Percentiles rank a stretch among this genome's conserved stretches.
Evolutionary conservation across 2,113 vertebrate species (phyloP).

Genomic region (Eptesicus fuscus): DNA sequence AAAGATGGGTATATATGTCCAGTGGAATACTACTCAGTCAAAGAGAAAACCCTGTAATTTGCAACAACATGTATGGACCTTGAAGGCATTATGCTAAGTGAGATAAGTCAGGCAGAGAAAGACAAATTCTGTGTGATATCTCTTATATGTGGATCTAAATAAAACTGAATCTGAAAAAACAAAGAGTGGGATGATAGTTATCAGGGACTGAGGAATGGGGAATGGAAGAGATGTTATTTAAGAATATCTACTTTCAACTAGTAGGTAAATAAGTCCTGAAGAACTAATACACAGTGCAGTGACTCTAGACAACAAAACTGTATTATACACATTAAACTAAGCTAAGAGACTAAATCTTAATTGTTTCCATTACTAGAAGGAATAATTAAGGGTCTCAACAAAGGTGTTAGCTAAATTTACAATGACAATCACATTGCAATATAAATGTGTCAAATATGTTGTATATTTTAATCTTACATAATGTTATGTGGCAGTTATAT

Average conservation of each 20-base stretch:
- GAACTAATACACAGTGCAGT: background rate
- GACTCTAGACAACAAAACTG: background rate
- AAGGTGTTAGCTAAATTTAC: background rate
- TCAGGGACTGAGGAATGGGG: too few species aligned
- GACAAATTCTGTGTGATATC: background rate
- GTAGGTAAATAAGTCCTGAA: background rate
- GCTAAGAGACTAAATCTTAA: background rate
- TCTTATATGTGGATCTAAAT: background rate
- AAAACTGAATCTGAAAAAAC: background rate
- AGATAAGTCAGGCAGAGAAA: background rate
- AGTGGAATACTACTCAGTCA: background rate
- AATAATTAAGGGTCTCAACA: background rate
- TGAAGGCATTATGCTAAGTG: background rate
- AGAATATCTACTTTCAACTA: background rate
- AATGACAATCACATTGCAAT: background rate
- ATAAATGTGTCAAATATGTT: background rate
- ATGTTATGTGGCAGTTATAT: background rate
- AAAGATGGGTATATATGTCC: background rate
- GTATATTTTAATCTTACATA: background rate
- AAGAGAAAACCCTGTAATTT: background rate
- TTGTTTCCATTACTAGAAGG: background rate
- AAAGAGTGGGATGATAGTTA: background rate
- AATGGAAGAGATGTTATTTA: background rate
- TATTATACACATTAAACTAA: background rate
- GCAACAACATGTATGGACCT: background rate